A percentile compares a stretch with the other conserved stretches of the same genome.
phyloP scores from a whole-genome alignment of 2,113 vertebrate species.

The Phaethornis superciliosus region DNA sequence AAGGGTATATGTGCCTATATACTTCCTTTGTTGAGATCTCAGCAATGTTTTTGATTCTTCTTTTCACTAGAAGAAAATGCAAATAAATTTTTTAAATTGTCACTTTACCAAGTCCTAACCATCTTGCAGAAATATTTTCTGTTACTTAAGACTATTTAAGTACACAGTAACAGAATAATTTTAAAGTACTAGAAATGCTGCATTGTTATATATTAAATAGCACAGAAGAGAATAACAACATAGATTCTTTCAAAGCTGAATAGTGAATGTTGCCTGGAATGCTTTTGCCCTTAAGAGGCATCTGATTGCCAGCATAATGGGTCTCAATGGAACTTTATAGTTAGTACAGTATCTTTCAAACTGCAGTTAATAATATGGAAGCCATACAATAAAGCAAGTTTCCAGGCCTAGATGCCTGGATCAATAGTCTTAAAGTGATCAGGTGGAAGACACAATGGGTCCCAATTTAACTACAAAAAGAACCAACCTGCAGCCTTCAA shows the following conservation, averaged over 20 bases:
- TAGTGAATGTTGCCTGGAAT: not conserved
- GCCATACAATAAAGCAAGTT: not conserved
- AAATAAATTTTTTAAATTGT: not conserved
- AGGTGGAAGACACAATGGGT: not conserved
- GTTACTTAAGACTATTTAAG: constrained; percentile 25
- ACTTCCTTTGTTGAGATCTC: not conserved
- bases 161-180: not conserved
- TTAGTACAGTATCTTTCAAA: not conserved
- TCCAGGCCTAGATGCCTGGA: not conserved
- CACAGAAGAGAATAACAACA: not conserved
- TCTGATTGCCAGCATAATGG: constrained; percentile 6
- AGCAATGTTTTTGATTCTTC: not conserved
- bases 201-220: constrained; percentile 1
- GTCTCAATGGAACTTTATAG: constrained; percentile 8
- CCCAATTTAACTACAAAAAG: not conserved
- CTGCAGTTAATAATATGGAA: not conserved
- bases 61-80: not conserved
- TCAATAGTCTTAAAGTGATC: not conserved
- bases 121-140: not conserved
- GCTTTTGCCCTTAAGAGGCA: not conserved
- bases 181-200: not conserved
- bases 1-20: not conserved
- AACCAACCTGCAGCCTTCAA: not conserved
- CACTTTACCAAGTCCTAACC: not conserved
- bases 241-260: not conserved